Percentiles rank a stretch among this genome's conserved stretches.
phyloP scores from a whole-genome alignment of 2,888 invertebrate genomes.

The Leptinotarsa rubiginosa region DNA sequence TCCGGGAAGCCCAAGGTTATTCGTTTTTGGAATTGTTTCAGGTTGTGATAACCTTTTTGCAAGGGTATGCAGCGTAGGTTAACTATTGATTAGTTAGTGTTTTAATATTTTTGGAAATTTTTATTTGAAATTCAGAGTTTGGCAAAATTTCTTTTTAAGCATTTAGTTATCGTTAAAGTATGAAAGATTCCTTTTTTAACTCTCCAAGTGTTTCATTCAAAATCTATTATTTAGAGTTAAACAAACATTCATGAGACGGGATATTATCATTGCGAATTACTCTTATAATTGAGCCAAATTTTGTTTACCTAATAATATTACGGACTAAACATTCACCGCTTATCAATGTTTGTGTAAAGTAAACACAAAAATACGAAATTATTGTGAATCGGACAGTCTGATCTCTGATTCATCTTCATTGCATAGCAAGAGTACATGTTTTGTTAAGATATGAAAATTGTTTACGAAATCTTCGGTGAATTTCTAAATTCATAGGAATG shows the following conservation, averaged over 20 bases:
- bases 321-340: neutral
- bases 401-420: constrained; percentile 6
- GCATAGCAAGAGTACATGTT: neutral
- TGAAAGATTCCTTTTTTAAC: no score
- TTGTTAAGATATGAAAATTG: neutral
- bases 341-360: neutral
- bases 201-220: no score
- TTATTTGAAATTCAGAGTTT: no score
- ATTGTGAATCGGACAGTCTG: neutral
- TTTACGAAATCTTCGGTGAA: neutral
- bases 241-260: neutral
- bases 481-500: neutral
- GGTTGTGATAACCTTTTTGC: neutral
- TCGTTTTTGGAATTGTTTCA: neutral
- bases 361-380: constrained; percentile 5
- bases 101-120: no score
- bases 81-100: no score
- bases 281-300: neutral
- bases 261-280: neutral
- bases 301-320: constrained; percentile 4
- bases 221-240: neutral
- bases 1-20: neutral
- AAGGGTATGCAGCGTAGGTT: no score
- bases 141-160: no score
- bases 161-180: neutral